These are phyloP conservation scores for Dendropsophus ebraccatus DNA, from an alignment of 2,113 vertebrate species.

Conservation along the genomic window DNA sequence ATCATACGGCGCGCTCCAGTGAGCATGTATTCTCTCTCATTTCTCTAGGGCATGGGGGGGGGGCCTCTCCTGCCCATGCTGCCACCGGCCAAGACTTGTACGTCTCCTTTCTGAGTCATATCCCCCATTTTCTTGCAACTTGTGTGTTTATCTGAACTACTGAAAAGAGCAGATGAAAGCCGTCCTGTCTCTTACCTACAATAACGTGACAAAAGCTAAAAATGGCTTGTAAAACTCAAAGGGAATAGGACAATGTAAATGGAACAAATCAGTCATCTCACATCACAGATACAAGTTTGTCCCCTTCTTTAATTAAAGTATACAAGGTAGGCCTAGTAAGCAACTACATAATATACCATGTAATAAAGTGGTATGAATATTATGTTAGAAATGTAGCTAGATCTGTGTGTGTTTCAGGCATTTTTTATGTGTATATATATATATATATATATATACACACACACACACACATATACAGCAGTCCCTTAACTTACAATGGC, in stretches of 20 bases:
- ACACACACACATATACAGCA: too few species aligned
- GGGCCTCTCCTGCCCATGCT: background rate
- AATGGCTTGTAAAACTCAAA: background rate
- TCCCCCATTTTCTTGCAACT: conserved; percentile 24
- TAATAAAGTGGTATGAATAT: too few species aligned
- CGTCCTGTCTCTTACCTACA: background rate
- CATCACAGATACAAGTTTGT: background rate
- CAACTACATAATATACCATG: too few species aligned
- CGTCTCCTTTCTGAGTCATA: conserved; percentile 21
- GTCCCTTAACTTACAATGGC: too few species aligned
- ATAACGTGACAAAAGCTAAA: conserved; percentile 12
- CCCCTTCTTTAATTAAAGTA: too few species aligned
- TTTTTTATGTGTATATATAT: too few species aligned
- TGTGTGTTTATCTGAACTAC: conserved; percentile 44
- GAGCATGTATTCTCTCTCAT: conserved; percentile 14
- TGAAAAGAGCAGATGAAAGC: conserved; percentile 40
- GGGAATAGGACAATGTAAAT: background rate
- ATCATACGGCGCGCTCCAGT: conserved; percentile 30
- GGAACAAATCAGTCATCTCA: conserved; percentile 5
- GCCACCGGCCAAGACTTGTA: conserved; percentile 45
- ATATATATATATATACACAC: too few species aligned
- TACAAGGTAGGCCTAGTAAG: too few species aligned
- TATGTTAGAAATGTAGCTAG: too few species aligned
- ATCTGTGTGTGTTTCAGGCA: too few species aligned
- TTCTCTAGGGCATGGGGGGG: conserved; percentile 24